Evolutionary conservation across 2,888 invertebrate species (phyloP).

Genomic region (Tromatobia lineatoria): DNA sequence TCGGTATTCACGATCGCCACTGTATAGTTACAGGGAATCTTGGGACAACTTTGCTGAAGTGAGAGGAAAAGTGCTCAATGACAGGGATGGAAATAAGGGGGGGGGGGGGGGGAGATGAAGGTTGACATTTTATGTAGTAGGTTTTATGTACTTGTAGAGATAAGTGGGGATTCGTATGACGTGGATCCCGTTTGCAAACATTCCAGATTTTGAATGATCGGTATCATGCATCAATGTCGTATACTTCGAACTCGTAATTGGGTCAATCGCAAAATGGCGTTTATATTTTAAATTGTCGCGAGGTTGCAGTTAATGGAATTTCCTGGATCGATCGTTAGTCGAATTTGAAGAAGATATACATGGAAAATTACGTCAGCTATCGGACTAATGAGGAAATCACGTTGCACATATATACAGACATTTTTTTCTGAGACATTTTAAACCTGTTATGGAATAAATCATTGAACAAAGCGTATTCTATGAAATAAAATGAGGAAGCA

Average conservation of each 20-base stretch:
- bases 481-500: too few species aligned
- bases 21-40: conserved; percentile 74
- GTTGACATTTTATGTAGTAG: not conserved
- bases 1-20: conserved; percentile 52
- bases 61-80: conserved; percentile 16
- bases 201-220: conserved; percentile 73
- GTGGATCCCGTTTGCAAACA: not conserved
- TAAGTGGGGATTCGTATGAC: not conserved
- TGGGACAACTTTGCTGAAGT: conserved; percentile 37
- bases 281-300: not conserved
- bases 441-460: too few species aligned
- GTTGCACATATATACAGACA: too few species aligned
- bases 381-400: too few species aligned
- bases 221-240: conserved; percentile 74
- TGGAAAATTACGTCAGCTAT: too few species aligned
- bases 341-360: not conserved
- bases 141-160: conserved; percentile 4
- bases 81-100: not conserved
- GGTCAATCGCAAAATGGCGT: not conserved
- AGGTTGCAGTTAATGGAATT: conserved; percentile 15
- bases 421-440: too few species aligned
- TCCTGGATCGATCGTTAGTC: not conserved
- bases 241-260: conserved; percentile 48
- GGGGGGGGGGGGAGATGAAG: not conserved
- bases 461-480: too few species aligned